Evolutionary conservation across 2,888 invertebrate species (phyloP), one percentile per base, ranked within the genome.

Genomic region (Cylindroiulus punctatus): DNA sequence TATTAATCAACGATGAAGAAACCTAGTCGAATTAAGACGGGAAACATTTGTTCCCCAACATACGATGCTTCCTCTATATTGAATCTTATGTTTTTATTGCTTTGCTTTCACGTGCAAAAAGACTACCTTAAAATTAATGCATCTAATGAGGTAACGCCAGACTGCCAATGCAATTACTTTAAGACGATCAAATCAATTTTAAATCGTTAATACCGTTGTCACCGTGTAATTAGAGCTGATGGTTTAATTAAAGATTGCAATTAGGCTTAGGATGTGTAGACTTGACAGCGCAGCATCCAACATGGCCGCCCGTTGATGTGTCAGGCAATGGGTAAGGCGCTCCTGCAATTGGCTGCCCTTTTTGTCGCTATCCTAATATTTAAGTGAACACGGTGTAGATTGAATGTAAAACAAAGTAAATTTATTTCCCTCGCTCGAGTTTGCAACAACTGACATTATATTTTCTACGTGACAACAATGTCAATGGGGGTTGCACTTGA

Each of bases 321-420:
- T 22, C 22, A 65, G 22, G 22, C n/a, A 52, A 52, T 19, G 52
- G 52, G 19, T 3, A 52, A 52, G n/a, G 12, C 2, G 36, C 36
- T 36, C 36, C 7, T 4, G 36, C 36, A 36, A 36, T 4, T 36
- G 36, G 36, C 36, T 36, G 36, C 8, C 4, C 14, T 30, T 76
- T 76, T 76, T 76, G 76, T 76, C 76, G 76, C 30, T 76, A 76
- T 76, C 76, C 76, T 76, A 76, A 30, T 30, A 76, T 76, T 76
- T 76, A 76, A 76, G 76, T 22, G 76, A 76, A 76, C 76, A 76
- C 76, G 30, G 26, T 76, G 76, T 76, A 30, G 76, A 76, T 76
- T 76, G 76, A 76, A 76, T 76, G 76, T 76, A 76, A 76, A 76
- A 76, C 76, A 76, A 76, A 76, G 76, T 22, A 76, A 76, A 76